Evolutionary conservation across 1,140 invertebrate species (phyloP), one percentile per base, ranked within the genome.

Genomic region (Himalopsyche phryganea): DNA sequence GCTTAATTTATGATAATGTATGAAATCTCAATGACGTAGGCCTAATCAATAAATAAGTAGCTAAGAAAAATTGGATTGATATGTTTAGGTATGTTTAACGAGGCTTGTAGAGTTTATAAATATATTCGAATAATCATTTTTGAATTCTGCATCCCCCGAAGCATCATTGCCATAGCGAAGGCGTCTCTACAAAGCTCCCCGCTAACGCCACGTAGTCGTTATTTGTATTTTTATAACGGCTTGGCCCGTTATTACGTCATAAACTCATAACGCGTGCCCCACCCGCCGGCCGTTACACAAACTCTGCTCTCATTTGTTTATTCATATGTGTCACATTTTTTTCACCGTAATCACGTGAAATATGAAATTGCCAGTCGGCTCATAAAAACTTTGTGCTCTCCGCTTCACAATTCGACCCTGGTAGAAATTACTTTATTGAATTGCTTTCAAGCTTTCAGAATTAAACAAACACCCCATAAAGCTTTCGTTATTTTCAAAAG

Each of bases 181-280:
- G 48, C 48, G 48, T 50, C 48, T 28, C 48, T 35, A 50, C 48
- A n/a, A 17, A 50, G 33, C 48, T 33, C 50, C 20, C 28, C 49
- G 50, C 38, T 41, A 56, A 56, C 44, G 35, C 36, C 46, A 28
- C 33, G 55, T 19, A 50, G 35, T 48, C 54, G 50, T 62, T 62
- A 58, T 57, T 46, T 53, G 60, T 62, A 53, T 62, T 62, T 62
- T 62, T 62, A 58, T 58, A 58, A 62, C 60, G 50, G 33, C 55
- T 54, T 38, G 54, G 18, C 28, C 56, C 46, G 60, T 62, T 62
- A 62, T 62, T 53, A 58, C 55, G 51, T 58, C 60, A 46, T 62
- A 62, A 62, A 62, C 36, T 55, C 50, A 62, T 62, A 54, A 62
- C 44, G 45, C 45, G 50, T 41, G 50, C 55, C 51, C 40, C 45